phyloP scores from a whole-genome alignment of 2,113 vertebrate genomes.

The Vanacampus margaritifer region DNA sequence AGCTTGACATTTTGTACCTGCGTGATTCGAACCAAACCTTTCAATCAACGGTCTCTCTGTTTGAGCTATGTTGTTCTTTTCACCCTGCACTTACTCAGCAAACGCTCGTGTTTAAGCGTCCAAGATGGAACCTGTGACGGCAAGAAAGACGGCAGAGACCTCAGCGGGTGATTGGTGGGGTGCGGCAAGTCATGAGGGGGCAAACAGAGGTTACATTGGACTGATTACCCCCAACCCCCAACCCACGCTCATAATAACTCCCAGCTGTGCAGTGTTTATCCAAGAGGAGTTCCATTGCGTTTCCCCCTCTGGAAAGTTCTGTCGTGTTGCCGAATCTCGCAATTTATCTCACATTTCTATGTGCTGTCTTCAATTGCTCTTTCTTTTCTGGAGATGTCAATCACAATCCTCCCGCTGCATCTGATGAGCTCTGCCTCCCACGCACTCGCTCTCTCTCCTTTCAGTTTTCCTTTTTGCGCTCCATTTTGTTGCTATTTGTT shows the following conservation, averaged over 20 bases:
- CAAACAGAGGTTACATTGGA: conserved; percentile 52
- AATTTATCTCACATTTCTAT: conserved; percentile 15
- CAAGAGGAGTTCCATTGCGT: conserved; percentile 37
- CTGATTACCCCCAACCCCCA: conserved; percentile 4
- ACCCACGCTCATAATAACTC: conserved; percentile 50
- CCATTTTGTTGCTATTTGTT: conserved; percentile 9
- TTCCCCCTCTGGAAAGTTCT: conserved; percentile 39
- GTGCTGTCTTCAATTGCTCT: conserved; percentile 7
- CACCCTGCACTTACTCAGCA: not conserved
- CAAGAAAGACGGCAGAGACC: conserved; percentile 7
- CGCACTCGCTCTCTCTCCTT: not conserved
- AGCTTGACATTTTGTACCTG: not conserved
- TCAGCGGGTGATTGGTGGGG: conserved; percentile 42
- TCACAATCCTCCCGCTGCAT: conserved; percentile 41
- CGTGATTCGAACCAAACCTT: not conserved
- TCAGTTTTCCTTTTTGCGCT: conserved; percentile 14
- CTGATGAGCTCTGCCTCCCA: conserved; percentile 48
- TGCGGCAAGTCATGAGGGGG: conserved; percentile 33
- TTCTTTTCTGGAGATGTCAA: conserved; percentile 23
- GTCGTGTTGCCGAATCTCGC: conserved; percentile 15
- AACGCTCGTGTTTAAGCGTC: not conserved
- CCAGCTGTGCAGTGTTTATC: conserved; percentile 62
- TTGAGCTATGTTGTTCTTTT: not conserved
- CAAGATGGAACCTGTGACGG: conserved; percentile 7
- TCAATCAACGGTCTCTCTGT: not conserved